A percentile compares a stretch with the other conserved stretches of the same genome.
These are phyloP conservation scores for Lepisosteus oculatus DNA, from an alignment of 2,113 vertebrate genomes.

Conservation along the genomic window DNA sequence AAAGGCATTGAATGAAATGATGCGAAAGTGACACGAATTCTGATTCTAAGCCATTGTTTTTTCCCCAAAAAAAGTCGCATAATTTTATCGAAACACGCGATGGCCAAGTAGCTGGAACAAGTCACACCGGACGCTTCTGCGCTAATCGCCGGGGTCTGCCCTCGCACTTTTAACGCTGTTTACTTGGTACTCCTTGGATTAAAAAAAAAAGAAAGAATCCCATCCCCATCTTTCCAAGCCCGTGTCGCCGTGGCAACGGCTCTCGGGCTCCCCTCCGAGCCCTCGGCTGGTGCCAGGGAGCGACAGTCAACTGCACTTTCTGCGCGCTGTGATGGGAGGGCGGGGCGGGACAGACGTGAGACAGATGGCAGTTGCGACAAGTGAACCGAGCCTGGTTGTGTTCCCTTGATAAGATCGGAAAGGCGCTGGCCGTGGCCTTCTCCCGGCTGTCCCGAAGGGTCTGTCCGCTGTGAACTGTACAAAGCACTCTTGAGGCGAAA, in stretches of 20 bases:
- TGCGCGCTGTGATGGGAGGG: not conserved
- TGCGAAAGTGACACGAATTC: no score
- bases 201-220: not conserved
- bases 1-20: no score
- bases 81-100: not conserved
- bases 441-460: no score
- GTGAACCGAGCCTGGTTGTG: not conserved
- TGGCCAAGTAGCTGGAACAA: not conserved
- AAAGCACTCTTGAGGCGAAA: no score
- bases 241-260: not conserved
- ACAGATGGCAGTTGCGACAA: constrained; percentile 2
- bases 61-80: no score
- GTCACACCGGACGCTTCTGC: not conserved
- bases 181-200: not conserved
- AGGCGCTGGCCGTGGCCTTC: no score
- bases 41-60: no score
- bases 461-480: no score
- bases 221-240: not conserved
- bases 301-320: not conserved
- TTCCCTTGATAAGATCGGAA: not conserved
- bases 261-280: not conserved
- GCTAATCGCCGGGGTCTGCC: not conserved
- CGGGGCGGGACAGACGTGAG: not conserved
- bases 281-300: not conserved
- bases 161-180: not conserved